Base-by-base conservation (phyloP, 2,797 vertebrate species). In the Coendou prehensilis region DNA sequence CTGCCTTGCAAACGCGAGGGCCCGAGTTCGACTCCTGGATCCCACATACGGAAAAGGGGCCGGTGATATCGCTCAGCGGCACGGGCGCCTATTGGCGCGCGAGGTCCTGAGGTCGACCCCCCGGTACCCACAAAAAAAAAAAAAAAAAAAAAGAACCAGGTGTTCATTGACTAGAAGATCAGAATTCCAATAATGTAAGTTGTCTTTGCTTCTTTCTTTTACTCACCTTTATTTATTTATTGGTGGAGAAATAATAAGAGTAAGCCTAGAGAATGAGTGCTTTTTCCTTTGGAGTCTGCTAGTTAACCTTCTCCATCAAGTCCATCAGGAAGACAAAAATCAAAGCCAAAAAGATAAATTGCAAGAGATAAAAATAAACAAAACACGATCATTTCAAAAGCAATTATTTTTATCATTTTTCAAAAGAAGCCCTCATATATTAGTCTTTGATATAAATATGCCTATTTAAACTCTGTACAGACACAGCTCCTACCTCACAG, bases 361-460 rank as follows among this genome's bases (percentile, higher is more conserved):
- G n/a, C 41, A 94, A 92, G 87, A 92, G 50, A 67, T 80, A 76
- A 96, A 94, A 91, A 67, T 69, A 82, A 93, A 64, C 15, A 91
- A 97, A 89, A 83, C 28, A 57, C 56, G 78, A 85, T 50, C 33
- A 63, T 88, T 93, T 97, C 54, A 71, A 89, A 97, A 79, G 22
- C 10, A 15, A 69, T 52, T 67, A 76, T 67, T 89, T 71, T 95
- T 87, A 88, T 83, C 26, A 95, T 82, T 26, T 84, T 47, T 75
- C 23, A 64, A 87, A 97, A 91, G 56, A 76, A 96, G 14, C 10
- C 61, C 30, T 89, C 18, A 59, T 63, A 30, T 41, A 56, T 20
- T 61, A 79, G 11, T 69, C 59, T 96, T 47, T 79, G 54, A 59
- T 81, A 88, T 90, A 92, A 92, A 63, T 30, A 33, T 71, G 15